phyloP scores from a whole-genome alignment of 92 coral and sea anemone species.

The Zoanthus sociatus region DNA sequence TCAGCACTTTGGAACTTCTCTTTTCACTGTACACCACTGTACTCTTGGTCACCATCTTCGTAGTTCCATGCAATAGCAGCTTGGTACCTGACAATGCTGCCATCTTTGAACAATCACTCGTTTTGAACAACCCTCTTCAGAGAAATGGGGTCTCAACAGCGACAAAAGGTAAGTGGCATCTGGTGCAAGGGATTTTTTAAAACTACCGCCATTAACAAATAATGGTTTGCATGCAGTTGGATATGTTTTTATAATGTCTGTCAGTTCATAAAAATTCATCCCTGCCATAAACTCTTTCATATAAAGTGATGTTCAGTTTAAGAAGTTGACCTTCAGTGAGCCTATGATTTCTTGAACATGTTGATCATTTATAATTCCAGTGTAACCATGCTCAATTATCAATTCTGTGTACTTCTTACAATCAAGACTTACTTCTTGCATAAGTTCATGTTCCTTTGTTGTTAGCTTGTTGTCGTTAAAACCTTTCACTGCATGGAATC shows the following conservation, averaged over 20 bases:
- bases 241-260: conserved; percentile 44
- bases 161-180: conserved; percentile 58
- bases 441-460: conserved; percentile 33
- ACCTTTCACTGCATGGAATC: conserved; percentile 31
- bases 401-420: conserved; percentile 22
- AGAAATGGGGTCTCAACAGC: conserved; percentile 45
- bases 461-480: conserved; percentile 18
- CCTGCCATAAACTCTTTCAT: conserved; percentile 46
- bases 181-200: conserved; percentile 41
- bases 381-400: conserved; percentile 62
- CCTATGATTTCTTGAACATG: conserved; percentile 7
- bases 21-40: conserved; percentile 22
- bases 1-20: conserved; percentile 45
- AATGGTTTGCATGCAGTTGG: conserved; percentile 55
- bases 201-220: conserved; percentile 49
- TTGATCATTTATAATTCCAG: conserved; percentile 11
- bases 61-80: conserved; percentile 58
- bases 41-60: conserved; percentile 30
- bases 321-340: conserved; percentile 36
- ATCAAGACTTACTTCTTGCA: conserved; percentile 33
- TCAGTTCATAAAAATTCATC: conserved; percentile 26
- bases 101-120: conserved; percentile 53
- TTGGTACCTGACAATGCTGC: conserved; percentile 33
- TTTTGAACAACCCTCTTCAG: conserved; percentile 51
- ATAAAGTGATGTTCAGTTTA: conserved; percentile 27